Percentiles rank a stretch among this genome's conserved stretches.
These are phyloP conservation scores for Gymnocheta viridis DNA, from an alignment of 2,888 invertebrate genomes.

Conservation along the genomic window DNA sequence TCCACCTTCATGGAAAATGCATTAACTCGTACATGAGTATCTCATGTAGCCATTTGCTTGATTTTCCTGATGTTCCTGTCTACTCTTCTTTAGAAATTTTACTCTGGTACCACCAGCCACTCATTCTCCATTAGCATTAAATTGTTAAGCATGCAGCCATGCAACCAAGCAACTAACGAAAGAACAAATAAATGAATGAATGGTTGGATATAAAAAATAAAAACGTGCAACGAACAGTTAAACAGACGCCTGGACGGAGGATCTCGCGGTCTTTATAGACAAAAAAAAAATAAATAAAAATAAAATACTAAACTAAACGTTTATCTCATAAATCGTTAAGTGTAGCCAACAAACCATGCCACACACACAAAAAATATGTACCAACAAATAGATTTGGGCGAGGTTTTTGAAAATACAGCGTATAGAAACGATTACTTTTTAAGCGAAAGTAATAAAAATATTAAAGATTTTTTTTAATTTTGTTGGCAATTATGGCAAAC, in stretches of 20 bases:
- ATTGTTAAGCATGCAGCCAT: conserved; percentile 57
- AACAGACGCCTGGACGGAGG: conserved; percentile 9
- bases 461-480: neutral
- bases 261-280: conserved; percentile 10
- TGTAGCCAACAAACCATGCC: conserved; percentile 67
- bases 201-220: neutral
- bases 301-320: conserved; percentile 64
- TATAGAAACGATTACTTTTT: neutral
- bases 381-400: conserved; percentile 8
- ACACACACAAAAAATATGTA: conserved; percentile 61
- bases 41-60: conserved; percentile 49
- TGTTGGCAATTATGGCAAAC: neutral
- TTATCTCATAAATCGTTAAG: conserved; percentile 70
- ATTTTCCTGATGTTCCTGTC: conserved; percentile 47
- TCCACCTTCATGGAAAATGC: conserved; percentile 67
- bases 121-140: conserved; percentile 58
- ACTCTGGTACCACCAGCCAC: conserved; percentile 30
- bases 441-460: neutral
- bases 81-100: conserved; percentile 15
- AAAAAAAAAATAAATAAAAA: neutral
- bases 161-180: conserved; percentile 37
- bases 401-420: neutral
- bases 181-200: conserved; percentile 22
- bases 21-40: conserved; percentile 55
- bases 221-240: conserved; percentile 32